Percentiles rank a stretch among this genome's conserved stretches.
Conservation (phyloP, 2,888 invertebrate species). For the Eupithecia exiguata region DNA sequence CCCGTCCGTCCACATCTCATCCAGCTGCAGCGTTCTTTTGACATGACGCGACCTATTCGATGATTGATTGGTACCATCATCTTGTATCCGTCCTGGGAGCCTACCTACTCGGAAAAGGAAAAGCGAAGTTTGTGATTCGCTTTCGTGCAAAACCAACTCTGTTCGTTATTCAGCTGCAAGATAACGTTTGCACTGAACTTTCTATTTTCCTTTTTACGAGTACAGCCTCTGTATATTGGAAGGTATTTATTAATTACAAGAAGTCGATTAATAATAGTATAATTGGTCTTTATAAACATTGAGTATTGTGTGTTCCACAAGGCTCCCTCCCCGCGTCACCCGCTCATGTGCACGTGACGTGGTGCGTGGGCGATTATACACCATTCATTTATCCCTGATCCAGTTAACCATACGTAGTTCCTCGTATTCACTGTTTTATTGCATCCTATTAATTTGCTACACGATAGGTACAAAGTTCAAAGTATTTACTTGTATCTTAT, state of each 20-base stretch:
- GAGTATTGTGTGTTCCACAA: background rate
- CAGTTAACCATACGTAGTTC: background rate
- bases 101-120: too few relatives aligned
- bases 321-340: background rate
- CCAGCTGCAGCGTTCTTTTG: too few relatives aligned
- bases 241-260: background rate
- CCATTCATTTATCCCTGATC: background rate
- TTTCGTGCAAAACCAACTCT: background rate
- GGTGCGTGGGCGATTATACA: background rate
- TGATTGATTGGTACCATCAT: too few relatives aligned
- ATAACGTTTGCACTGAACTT: background rate
- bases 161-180: too few relatives aligned
- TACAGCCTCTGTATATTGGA: background rate
- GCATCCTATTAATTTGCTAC: background rate
- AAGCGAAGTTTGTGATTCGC: background rate
- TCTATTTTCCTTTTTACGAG: background rate
- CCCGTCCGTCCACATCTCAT: too few relatives aligned
- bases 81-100: too few relatives aligned
- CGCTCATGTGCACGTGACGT: background rate
- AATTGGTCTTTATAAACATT: background rate
- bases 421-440: background rate
- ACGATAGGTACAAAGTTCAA: background rate
- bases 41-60: too few relatives aligned
- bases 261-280: background rate
- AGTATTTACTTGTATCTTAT: background rate